phyloP scores from a whole-genome alignment of 2,888 invertebrate species.

The Drosophila paucipuncta region DNA sequence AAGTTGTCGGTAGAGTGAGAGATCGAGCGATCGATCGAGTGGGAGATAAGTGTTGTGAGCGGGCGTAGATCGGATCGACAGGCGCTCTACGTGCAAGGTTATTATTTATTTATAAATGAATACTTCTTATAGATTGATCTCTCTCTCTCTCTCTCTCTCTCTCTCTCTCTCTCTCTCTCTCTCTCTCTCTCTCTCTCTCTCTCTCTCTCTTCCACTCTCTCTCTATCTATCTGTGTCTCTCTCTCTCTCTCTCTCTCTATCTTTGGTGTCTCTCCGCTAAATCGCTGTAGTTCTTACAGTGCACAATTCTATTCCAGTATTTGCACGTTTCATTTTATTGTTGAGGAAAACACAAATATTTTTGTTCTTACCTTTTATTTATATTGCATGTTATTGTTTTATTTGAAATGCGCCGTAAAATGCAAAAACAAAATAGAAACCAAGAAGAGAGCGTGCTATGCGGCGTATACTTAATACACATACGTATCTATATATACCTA shows the following conservation, averaged over 20 bases:
- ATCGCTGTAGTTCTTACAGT: slow-evolving; percentile 23
- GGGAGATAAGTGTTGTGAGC: neutral
- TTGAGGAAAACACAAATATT: slow-evolving; percentile 50
- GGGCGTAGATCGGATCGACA: slow-evolving; percentile 1
- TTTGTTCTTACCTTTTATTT: slow-evolving; percentile 5
- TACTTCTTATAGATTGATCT: slow-evolving; percentile 45
- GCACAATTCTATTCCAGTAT: slow-evolving; percentile 50
- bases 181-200: no score
- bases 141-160: neutral
- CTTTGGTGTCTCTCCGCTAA: neutral
- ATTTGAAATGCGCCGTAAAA: slow-evolving; percentile 63
- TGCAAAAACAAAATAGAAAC: slow-evolving; percentile 7
- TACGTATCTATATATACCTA: neutral
- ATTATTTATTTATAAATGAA: slow-evolving; percentile 70
- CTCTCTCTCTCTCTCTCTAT: neutral
- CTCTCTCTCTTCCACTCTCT: no score
- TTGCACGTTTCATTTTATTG: slow-evolving; percentile 62
- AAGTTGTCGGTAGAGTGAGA: slow-evolving; percentile 6
- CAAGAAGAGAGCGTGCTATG: slow-evolving; percentile 21
- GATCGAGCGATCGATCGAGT: neutral
- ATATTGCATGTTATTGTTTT: slow-evolving; percentile 28
- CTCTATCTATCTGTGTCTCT: neutral
- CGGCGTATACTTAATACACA: slow-evolving; percentile 67
- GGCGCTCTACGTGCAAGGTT: slow-evolving; percentile 55
- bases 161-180: neutral